Conservation (phyloP, 2,797 vertebrate genomes). For the Danio albolineatus region DNA sequence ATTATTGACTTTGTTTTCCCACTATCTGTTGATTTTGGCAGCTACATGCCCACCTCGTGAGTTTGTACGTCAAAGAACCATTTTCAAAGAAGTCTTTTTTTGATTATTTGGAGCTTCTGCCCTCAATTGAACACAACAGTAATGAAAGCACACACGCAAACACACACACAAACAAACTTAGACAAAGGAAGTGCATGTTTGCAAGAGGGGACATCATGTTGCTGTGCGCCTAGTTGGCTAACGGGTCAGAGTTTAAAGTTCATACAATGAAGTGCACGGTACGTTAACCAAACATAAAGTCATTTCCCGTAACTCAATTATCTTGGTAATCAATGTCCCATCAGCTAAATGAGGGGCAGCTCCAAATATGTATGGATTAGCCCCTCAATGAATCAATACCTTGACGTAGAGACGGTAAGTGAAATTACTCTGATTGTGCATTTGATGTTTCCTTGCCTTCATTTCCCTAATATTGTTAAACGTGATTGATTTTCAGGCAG, state of each 20-base stretch:
- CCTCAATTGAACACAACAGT: conserved; percentile 9
- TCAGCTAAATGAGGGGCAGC: conserved; percentile 33
- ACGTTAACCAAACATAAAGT: conserved; percentile 24
- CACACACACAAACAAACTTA: conserved; percentile 17
- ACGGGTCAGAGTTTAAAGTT: conserved; percentile 41
- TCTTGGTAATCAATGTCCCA: conserved; percentile 45
- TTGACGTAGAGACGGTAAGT: conserved; percentile 11
- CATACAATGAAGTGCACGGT: conserved; percentile 22
- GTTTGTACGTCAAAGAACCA: conserved; percentile 74
- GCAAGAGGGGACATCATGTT: conserved; percentile 3
- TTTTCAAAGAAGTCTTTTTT: conserved; percentile 60
- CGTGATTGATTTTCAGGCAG: background rate
- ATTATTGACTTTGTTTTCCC: conserved; percentile 70
- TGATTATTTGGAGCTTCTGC: conserved; percentile 54
- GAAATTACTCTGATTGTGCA: background rate
- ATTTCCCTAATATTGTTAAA: background rate
- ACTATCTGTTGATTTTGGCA: conserved; percentile 76
- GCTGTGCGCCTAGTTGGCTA: conserved; percentile 10
- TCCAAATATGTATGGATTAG: conserved; percentile 40
- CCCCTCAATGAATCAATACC: conserved; percentile 25
- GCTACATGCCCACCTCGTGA: conserved; percentile 68
- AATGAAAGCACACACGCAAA: conserved; percentile 20
- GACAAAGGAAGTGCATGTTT: conserved; percentile 13
- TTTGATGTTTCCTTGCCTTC: background rate
- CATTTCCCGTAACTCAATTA: conserved; percentile 39